Conservation (phyloP, 2,797 vertebrate species). For the Typhlichthys subterraneus region DNA sequence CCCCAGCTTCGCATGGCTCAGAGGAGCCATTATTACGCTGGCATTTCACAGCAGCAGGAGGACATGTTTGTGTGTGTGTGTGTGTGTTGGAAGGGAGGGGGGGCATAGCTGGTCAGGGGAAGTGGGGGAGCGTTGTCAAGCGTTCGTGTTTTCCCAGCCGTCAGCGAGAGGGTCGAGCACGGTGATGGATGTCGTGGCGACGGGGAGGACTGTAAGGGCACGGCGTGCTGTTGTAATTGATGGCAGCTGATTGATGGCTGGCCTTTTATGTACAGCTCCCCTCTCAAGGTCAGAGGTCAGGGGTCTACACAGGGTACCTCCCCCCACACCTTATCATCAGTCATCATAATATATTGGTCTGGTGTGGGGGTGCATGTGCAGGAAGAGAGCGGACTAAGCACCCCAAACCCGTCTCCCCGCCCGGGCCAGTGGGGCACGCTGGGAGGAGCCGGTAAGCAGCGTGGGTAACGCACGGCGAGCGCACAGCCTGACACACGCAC, state of each 20-base stretch:
- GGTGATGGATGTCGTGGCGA: conserved; percentile 66
- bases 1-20: conserved; percentile 34
- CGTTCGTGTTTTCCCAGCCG: conserved; percentile 66
- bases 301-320: conserved; percentile 65
- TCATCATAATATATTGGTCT: conserved; percentile 10
- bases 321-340: conserved; percentile 13
- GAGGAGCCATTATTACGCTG: conserved; percentile 34
- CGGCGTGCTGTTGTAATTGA: conserved; percentile 62
- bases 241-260: conserved; percentile 65
- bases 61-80: conserved; percentile 21
- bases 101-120: conserved; percentile 22
- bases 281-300: conserved; percentile 66
- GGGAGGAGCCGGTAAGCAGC: conserved; percentile 75
- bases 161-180: conserved; percentile 63
- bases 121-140: conserved; percentile 36
- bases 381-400: conserved; percentile 68
- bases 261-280: conserved; percentile 51
- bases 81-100: not conserved
- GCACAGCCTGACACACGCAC: conserved; percentile 25
- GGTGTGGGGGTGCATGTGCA: conserved; percentile 58
- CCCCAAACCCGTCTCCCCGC: conserved; percentile 67
- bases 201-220: conserved; percentile 45
- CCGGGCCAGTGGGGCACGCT: conserved; percentile 64
- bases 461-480: conserved; percentile 51
- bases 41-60: conserved; percentile 17